Evolutionary conservation across 2,113 vertebrate genomes (phyloP).

Genomic region (Burhinus oedicnemus): DNA sequence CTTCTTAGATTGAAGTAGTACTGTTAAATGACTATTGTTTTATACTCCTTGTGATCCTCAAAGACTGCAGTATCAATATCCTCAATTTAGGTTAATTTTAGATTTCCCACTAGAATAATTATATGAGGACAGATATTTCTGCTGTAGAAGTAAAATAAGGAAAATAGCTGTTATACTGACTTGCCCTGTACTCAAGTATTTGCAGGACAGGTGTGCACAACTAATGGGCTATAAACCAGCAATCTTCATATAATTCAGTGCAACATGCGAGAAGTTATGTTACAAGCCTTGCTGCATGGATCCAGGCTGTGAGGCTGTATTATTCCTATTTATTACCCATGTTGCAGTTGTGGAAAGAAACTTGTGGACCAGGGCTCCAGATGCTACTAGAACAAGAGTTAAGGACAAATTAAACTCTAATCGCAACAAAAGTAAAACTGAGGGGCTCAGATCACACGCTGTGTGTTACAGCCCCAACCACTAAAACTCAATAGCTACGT

Average conservation of each 20-base stretch:
- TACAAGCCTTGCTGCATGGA: not conserved
- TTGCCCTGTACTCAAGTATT: not conserved
- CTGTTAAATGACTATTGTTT: not conserved
- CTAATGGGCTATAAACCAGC: not conserved
- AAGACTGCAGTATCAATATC: not conserved
- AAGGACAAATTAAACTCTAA: not conserved
- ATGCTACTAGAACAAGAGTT: not conserved
- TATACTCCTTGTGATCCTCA: too few relatives aligned
- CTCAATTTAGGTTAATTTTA: not conserved
- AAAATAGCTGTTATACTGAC: not conserved
- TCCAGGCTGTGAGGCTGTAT: not conserved
- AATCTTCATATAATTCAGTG: not conserved
- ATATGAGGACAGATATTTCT: not conserved
- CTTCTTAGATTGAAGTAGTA: not conserved
- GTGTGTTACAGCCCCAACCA: not conserved
- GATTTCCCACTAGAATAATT: slow-evolving; percentile 3
- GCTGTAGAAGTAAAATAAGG: not conserved
- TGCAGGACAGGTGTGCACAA: not conserved
- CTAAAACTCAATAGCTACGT: not conserved
- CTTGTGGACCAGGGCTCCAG: not conserved
- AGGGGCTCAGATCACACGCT: not conserved
- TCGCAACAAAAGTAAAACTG: not conserved
- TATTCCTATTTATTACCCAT: not conserved
- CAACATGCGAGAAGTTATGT: not conserved
- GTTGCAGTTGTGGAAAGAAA: not conserved